phyloP scores from a whole-genome alignment of 2,113 vertebrate genomes.

The Dasyurus viverrinus region DNA sequence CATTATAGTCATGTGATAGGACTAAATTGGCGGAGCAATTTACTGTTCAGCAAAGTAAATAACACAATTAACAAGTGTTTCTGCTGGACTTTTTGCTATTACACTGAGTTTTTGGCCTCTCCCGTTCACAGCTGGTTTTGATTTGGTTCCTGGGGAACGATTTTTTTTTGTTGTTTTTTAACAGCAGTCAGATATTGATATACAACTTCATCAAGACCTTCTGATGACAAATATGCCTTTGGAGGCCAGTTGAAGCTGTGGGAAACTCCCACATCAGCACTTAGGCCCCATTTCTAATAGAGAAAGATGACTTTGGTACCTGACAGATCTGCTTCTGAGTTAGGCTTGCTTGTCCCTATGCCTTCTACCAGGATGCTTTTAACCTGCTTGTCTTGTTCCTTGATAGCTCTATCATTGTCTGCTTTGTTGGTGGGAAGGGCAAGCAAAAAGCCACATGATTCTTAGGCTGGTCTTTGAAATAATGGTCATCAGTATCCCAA shows the following conservation, averaged over 20 bases:
- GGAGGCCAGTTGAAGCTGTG: constrained; percentile 84
- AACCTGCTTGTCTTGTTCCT: constrained; percentile 1
- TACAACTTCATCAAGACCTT: constrained; percentile 78
- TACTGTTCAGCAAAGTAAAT: constrained; percentile 66
- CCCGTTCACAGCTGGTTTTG: constrained; percentile 81
- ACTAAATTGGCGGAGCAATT: constrained; percentile 58
- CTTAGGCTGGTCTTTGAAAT: constrained; percentile 59
- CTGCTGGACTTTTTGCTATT: constrained; percentile 66
- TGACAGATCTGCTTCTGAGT: constrained; percentile 36
- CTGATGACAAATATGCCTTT: constrained; percentile 79
- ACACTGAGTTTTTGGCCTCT: constrained; percentile 71
- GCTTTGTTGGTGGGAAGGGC: constrained; percentile 19
- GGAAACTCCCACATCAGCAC: constrained; percentile 88
- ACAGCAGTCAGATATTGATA: constrained; percentile 79
- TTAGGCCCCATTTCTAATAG: constrained; percentile 64
- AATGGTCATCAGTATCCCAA: constrained; percentile 13
- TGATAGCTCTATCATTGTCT: not conserved
- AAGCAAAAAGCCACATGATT: constrained; percentile 55
- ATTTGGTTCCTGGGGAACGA: constrained; percentile 79
- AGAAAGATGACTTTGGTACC: constrained; percentile 57
- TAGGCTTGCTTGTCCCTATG: constrained; percentile 53
- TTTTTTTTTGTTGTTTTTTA: constrained; percentile 78
- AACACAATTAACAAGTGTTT: constrained; percentile 69
- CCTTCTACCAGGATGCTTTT: not conserved
- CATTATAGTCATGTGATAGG: constrained; percentile 40